Conservation (phyloP, 2,888 invertebrate species). For the Tromatobia lineatoria region DNA sequence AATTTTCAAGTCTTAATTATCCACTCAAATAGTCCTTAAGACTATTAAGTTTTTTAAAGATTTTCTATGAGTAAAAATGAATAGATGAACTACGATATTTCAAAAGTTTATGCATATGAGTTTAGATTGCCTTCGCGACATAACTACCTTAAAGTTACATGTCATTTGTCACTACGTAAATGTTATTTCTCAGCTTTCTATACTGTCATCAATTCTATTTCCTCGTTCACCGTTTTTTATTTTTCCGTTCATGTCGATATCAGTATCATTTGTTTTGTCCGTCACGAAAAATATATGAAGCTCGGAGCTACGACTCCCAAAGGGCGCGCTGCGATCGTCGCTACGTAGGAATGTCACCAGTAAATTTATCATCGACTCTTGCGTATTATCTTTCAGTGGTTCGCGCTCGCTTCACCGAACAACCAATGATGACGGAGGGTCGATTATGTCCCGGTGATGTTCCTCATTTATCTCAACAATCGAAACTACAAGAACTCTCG, state of each 20-base stretch:
- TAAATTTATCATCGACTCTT: constrained; percentile 7
- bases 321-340: not conserved
- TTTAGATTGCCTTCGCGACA: too few species aligned
- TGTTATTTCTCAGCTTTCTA: not conserved
- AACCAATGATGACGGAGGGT: constrained; percentile 8
- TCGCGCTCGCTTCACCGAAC: not conserved
- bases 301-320: not conserved
- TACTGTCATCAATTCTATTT: not conserved
- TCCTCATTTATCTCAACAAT: constrained; percentile 9
- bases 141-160: too few species aligned
- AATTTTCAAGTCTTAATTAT: too few species aligned
- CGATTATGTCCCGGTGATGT: not conserved
- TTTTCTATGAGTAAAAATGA: too few species aligned
- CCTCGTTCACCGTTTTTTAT: too few species aligned
- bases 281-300: constrained; percentile 4
- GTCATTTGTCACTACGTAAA: not conserved
- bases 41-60: too few species aligned
- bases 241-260: not conserved
- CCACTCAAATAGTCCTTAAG: too few species aligned
- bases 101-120: too few species aligned
- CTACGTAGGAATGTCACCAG: not conserved
- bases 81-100: too few species aligned
- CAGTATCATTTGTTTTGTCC: not conserved
- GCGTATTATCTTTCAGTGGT: constrained; percentile 18
- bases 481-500: not conserved